phyloP scores from a whole-genome alignment of 2,888 invertebrate species.

The Lepidochrysops patricia region DNA sequence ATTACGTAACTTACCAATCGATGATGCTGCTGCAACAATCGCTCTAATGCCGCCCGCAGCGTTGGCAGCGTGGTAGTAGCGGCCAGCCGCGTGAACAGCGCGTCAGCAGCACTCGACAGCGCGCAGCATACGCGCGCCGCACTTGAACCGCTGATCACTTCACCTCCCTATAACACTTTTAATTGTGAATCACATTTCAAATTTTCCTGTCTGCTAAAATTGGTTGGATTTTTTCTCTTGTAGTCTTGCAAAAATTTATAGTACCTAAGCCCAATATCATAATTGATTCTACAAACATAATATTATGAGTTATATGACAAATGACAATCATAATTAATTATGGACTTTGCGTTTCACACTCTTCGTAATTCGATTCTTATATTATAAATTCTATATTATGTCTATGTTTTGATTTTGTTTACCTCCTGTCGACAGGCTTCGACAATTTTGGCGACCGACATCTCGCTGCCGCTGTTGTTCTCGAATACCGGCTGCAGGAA shows the following conservation, averaged over 20 bases:
- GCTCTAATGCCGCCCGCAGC: slow-evolving; percentile 85
- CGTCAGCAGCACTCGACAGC: slow-evolving; percentile 91
- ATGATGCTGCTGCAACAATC: slow-evolving; percentile 90
- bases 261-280: too few relatives aligned
- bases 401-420: too few relatives aligned
- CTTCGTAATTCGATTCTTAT: too few relatives aligned
- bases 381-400: too few relatives aligned
- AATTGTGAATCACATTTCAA: too few relatives aligned
- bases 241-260: too few relatives aligned
- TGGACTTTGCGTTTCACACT: too few relatives aligned
- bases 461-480: slow-evolving; percentile 73
- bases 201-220: too few relatives aligned
- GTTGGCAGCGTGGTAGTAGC: slow-evolving; percentile 89
- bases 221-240: too few relatives aligned
- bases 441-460: slow-evolving; percentile 82
- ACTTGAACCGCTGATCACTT: slow-evolving; percentile 81
- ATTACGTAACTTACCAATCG: slow-evolving; percentile 73
- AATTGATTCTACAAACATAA: too few relatives aligned
- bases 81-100: slow-evolving; percentile 91
- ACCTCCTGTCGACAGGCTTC: slow-evolving; percentile 74
- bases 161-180: slow-evolving; percentile 52
- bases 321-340: too few relatives aligned
- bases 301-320: too few relatives aligned
- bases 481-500: slow-evolving; percentile 83
- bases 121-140: slow-evolving; percentile 93